Conservation (phyloP, 2,113 vertebrate species). For the Zapus hudsonius region DNA sequence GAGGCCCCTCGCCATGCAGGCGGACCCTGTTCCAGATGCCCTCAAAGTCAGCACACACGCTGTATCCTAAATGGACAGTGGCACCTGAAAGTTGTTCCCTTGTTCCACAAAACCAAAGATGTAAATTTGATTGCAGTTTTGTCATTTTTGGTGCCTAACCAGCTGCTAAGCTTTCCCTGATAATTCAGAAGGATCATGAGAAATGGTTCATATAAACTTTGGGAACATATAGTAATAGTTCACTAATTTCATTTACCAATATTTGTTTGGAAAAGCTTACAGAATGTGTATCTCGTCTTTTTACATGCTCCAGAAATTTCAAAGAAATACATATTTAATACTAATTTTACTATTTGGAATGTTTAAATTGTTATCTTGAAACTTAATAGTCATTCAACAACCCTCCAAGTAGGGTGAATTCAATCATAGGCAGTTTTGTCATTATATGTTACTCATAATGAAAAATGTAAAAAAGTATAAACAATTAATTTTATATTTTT, state of each 20-base stretch:
- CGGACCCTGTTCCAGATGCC: neutral
- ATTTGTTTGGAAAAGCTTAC: neutral
- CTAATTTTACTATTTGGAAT: neutral
- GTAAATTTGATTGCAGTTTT: neutral
- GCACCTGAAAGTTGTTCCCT: neutral
- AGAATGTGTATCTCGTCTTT: neutral
- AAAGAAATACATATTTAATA: neutral
- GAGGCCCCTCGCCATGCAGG: neutral
- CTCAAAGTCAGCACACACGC: neutral
- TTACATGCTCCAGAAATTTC: neutral
- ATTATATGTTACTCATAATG: conserved; percentile 1
- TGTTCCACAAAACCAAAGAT: neutral
- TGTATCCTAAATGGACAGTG: neutral
- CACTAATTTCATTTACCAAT: neutral
- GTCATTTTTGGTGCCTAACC: neutral
- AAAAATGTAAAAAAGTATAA: neutral
- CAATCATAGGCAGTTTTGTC: neutral
- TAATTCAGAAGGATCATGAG: neutral
- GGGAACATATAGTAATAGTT: neutral
- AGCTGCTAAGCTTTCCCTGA: neutral
- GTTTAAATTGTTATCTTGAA: neutral
- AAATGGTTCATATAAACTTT: neutral
- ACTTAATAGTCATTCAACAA: neutral
- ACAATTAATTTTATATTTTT: neutral
- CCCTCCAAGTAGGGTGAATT: neutral